These are phyloP conservation scores for Drosophila mulleri DNA, from an alignment of 2,888 invertebrate species.

Conservation along the genomic window DNA sequence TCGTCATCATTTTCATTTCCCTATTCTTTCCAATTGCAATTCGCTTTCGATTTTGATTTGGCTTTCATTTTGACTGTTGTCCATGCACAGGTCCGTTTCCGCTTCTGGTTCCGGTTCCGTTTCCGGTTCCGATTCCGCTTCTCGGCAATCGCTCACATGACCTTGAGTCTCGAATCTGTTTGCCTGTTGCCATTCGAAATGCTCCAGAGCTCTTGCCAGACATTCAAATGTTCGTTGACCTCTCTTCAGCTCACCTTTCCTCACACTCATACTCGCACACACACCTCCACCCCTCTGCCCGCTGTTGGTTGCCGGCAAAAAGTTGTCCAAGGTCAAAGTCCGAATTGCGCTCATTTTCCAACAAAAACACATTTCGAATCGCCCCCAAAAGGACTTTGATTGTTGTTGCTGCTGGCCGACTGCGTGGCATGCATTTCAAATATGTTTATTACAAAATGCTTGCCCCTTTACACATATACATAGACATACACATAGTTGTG, in stretches of 20 bases:
- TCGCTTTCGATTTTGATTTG: conserved; percentile 12
- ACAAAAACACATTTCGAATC: conserved; percentile 62
- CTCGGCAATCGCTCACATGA: conserved; percentile 16
- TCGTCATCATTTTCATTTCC: not conserved
- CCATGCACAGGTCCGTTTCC: conserved; percentile 15
- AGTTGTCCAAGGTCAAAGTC: conserved; percentile 64
- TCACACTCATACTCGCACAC: too few relatives aligned
- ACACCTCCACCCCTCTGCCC: too few relatives aligned
- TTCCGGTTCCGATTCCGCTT: not conserved
- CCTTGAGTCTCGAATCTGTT: conserved; percentile 31
- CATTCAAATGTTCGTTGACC: conserved; percentile 43
- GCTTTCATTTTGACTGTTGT: conserved; percentile 5
- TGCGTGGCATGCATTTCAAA: conserved; percentile 75
- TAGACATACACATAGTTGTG: not conserved
- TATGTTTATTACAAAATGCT: conserved; percentile 74
- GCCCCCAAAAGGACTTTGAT: conserved; percentile 27
- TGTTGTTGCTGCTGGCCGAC: conserved; percentile 38
- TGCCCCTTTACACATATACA: conserved; percentile 40
- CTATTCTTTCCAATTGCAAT: not conserved
- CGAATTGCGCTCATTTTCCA: conserved; percentile 72
- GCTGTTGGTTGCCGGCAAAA: conserved; percentile 28
- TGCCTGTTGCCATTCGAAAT: conserved; percentile 17
- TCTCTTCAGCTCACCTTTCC: not conserved
- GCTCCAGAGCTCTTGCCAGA: conserved; percentile 26
- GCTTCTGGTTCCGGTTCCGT: not conserved